Evolutionary conservation across 2,888 invertebrate genomes (phyloP).

Genomic region (Alloplasta piceator): DNA sequence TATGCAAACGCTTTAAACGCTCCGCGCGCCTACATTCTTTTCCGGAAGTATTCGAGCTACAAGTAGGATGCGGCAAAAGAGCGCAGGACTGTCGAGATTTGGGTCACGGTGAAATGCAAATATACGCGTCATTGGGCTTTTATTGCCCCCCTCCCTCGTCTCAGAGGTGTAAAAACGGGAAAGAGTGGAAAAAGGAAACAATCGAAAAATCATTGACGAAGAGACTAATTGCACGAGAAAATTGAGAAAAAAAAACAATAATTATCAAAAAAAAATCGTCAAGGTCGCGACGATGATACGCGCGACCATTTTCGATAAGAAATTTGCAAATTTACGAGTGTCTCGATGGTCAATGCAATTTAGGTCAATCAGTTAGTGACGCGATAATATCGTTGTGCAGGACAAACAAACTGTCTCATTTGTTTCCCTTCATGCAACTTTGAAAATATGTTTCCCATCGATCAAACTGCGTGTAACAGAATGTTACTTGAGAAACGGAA

Average conservation of each 20-base stretch:
- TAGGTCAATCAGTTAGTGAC: neutral
- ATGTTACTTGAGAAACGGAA: neutral
- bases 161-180: neutral
- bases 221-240: neutral
- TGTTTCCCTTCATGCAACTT: neutral
- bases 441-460: neutral
- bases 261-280: slow-evolving; percentile 3
- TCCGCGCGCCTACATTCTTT: slow-evolving; percentile 30
- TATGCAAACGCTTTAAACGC: neutral
- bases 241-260: neutral
- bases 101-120: slow-evolving; percentile 58
- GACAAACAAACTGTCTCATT: neutral
- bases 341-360: neutral
- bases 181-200: neutral
- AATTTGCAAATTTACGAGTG: neutral
- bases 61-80: slow-evolving; percentile 43
- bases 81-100: slow-evolving; percentile 23
- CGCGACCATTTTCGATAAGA: neutral
- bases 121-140: slow-evolving; percentile 24
- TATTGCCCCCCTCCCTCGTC: slow-evolving; percentile 2
- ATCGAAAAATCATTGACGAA: neutral
- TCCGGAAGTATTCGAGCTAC: neutral
- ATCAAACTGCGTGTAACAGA: neutral
- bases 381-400: neutral
- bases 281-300: neutral